A percentile compares a stretch with the other conserved stretches of the same genome.
Conservation (phyloP, 2,113 vertebrate genomes). For the Gavia stellata region DNA sequence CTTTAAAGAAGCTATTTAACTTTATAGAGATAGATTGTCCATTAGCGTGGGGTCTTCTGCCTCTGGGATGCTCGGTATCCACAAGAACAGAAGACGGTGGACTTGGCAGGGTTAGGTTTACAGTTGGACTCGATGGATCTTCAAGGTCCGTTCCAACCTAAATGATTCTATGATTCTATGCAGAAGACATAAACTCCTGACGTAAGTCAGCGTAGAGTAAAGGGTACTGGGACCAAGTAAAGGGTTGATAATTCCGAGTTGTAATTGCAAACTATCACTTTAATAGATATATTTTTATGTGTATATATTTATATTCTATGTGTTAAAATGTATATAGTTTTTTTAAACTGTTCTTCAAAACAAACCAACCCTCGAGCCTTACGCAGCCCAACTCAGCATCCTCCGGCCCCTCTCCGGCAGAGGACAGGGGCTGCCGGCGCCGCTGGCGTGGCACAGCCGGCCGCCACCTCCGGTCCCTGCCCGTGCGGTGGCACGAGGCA, state of each 20-base stretch:
- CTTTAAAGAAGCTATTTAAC: background rate
- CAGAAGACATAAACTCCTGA: background rate
- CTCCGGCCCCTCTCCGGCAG: background rate
- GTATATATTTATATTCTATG: background rate
- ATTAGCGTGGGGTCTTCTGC: background rate
- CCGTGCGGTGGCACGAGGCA: background rate
- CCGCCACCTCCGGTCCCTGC: background rate
- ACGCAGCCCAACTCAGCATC: background rate
- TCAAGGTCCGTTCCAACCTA: background rate
- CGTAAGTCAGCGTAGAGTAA: background rate
- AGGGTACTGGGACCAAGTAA: background rate
- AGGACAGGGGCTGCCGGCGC: background rate
- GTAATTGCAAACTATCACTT: background rate
- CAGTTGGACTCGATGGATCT: background rate
- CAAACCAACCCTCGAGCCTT: background rate
- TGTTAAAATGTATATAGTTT: background rate
- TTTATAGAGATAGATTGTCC: accelerated
- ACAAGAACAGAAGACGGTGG: background rate
- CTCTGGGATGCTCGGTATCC: background rate
- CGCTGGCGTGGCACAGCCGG: background rate
- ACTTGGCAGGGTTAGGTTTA: no score
- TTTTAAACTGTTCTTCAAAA: background rate
- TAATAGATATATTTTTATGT: background rate
- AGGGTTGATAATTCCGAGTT: background rate
- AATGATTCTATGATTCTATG: no score